These are phyloP conservation scores for Pteria penguin DNA, from an alignment of 2,888 invertebrate species.

Conservation along the genomic window DNA sequence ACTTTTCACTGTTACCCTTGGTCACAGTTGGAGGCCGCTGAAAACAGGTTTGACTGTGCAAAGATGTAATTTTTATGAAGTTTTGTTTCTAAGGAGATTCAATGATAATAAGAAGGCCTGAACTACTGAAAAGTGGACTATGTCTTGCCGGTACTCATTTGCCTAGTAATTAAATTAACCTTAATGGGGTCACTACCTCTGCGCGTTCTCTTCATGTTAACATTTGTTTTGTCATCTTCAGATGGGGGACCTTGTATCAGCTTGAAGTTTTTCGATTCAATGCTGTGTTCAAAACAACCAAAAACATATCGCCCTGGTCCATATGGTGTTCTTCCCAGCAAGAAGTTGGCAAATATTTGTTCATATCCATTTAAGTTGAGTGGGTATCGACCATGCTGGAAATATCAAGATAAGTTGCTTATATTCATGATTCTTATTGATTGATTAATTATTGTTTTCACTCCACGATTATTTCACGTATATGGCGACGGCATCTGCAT, in stretches of 20 bases:
- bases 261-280: constrained; percentile 46
- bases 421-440: neutral
- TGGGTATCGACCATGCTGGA: constrained; percentile 61
- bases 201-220: neutral
- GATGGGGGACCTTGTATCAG: constrained; percentile 46
- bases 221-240: neutral
- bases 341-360: constrained; percentile 70
- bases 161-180: neutral
- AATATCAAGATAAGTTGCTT: neutral
- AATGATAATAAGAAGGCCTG: too few relatives aligned
- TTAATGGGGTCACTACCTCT: constrained; percentile 5
- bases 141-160: too few relatives aligned
- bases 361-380: constrained; percentile 58
- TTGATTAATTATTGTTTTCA: too few relatives aligned
- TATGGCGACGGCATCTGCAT: too few relatives aligned
- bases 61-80: too few relatives aligned
- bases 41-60: too few relatives aligned
- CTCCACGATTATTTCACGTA: too few relatives aligned
- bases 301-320: constrained; percentile 70
- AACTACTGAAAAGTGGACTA: too few relatives aligned
- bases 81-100: too few relatives aligned
- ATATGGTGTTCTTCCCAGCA: constrained; percentile 64
- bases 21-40: too few relatives aligned
- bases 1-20: too few relatives aligned
- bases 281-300: constrained; percentile 65